phyloP scores from a whole-genome alignment of 2,113 vertebrate genomes.

The Macrotis lagotis region DNA sequence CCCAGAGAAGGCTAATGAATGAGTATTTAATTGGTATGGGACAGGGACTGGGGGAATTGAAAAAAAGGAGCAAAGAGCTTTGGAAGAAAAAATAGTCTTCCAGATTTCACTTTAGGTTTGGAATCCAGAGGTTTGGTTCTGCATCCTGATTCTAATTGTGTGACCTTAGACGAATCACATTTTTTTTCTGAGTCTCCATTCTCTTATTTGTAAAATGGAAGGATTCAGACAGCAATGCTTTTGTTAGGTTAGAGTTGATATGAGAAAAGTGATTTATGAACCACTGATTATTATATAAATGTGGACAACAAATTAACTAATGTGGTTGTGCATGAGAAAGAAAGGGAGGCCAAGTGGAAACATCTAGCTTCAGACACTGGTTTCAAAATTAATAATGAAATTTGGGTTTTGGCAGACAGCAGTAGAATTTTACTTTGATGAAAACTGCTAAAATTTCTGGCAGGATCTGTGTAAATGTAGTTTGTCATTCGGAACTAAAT shows the following conservation, averaged over 20 bases:
- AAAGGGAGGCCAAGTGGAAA: conserved; percentile 37
- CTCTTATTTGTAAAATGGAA: neutral
- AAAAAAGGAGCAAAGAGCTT: neutral
- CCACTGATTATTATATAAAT: neutral
- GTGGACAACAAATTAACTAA: neutral
- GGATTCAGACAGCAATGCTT: neutral
- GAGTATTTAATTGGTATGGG: neutral
- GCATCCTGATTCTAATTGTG: neutral
- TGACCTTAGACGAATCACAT: neutral
- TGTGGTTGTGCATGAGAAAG: conserved; percentile 19
- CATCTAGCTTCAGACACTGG: conserved; percentile 60
- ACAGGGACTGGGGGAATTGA: neutral
- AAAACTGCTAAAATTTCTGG: conserved; percentile 51
- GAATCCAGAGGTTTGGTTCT: conserved; percentile 19
- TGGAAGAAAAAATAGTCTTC: neutral
- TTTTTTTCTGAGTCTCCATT: neutral
- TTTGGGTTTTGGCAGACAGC: conserved; percentile 70
- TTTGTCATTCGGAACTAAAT: conserved; percentile 51
- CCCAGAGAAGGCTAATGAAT: neutral
- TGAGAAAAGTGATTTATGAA: neutral
- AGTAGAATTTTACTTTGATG: conserved; percentile 71
- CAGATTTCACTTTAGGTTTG: neutral
- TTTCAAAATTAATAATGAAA: conserved; percentile 74
- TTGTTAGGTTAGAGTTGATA: neutral
- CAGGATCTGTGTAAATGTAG: conserved; percentile 59